phyloP scores from a whole-genome alignment of 2,888 invertebrate genomes.

The Metalampra italica region DNA sequence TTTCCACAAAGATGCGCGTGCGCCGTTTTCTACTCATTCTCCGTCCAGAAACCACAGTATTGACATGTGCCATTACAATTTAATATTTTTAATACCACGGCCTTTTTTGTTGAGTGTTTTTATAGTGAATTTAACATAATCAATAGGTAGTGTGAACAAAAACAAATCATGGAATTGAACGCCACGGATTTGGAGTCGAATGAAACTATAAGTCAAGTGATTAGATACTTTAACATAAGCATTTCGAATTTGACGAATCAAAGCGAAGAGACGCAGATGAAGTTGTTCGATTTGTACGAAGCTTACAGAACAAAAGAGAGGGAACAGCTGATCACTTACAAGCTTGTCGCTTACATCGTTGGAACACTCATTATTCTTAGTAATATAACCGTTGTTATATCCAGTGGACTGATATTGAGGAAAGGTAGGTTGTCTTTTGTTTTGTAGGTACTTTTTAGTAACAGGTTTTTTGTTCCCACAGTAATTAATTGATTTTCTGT shows the following conservation, averaged over 20 bases:
- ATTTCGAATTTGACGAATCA: slow-evolving; percentile 37
- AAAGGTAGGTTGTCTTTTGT: slow-evolving; percentile 80
- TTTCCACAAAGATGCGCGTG: slow-evolving; percentile 40
- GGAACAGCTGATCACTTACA: slow-evolving; percentile 69
- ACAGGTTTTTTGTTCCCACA: background rate
- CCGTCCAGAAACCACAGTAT: slow-evolving; percentile 35
- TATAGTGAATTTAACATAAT: background rate
- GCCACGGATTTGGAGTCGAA: slow-evolving; percentile 19
- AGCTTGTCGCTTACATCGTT: slow-evolving; percentile 74
- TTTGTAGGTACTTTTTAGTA: no score
- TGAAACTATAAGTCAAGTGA: slow-evolving; percentile 38
- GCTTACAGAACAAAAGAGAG: slow-evolving; percentile 48
- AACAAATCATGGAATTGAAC: background rate
- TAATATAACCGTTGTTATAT: slow-evolving; percentile 81
- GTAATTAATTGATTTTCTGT: background rate
- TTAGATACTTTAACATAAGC: slow-evolving; percentile 40
- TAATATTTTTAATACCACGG: background rate
- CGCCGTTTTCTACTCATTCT: slow-evolving; percentile 48
- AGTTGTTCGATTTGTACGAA: slow-evolving; percentile 49
- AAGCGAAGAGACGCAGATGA: slow-evolving; percentile 45
- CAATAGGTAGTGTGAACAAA: background rate
- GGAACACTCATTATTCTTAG: slow-evolving; percentile 76
- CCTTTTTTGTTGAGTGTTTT: slow-evolving; percentile 22
- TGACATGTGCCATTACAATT: slow-evolving; percentile 16
- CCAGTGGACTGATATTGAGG: slow-evolving; percentile 81